Evolutionary conservation across 1,140 invertebrate genomes (phyloP).

Genomic region (Drosophila seguyi): DNA sequence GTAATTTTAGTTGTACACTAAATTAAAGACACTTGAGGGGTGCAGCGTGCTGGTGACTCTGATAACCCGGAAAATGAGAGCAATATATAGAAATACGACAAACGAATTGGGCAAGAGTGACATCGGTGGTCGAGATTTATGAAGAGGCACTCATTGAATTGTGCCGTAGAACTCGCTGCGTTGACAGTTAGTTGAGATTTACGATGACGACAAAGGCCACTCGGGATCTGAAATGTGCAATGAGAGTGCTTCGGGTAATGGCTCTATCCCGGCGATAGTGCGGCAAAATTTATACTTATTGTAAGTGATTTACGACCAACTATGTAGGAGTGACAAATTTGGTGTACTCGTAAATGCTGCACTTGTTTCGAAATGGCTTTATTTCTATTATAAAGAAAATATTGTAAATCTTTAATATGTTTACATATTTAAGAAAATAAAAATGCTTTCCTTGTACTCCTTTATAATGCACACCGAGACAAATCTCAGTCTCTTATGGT

Average conservation of each 20-base stretch:
- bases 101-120: slow-evolving; percentile 18
- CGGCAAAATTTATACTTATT: slow-evolving; percentile 30
- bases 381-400: not conserved
- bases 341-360: not conserved
- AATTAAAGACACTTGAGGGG: slow-evolving; percentile 72
- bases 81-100: slow-evolving; percentile 15
- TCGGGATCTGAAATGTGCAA: slow-evolving; percentile 23
- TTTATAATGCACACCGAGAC: no score
- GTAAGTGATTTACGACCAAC: slow-evolving; percentile 16
- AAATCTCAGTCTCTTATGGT: no score
- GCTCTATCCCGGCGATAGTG: slow-evolving; percentile 42
- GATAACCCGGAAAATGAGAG: slow-evolving; percentile 10
- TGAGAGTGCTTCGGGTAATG: slow-evolving; percentile 28
- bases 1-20: slow-evolving; percentile 76
- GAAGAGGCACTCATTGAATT: slow-evolving; percentile 75
- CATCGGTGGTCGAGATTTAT: slow-evolving; percentile 63
- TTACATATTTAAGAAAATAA: not conserved
- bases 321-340: not conserved
- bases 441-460: no score
- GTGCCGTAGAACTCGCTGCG: slow-evolving; percentile 67
- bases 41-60: slow-evolving; percentile 11
- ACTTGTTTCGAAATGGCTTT: not conserved
- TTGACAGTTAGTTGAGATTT: slow-evolving; percentile 80
- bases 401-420: not conserved
- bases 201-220: slow-evolving; percentile 49